A percentile compares a stretch with the other conserved stretches of the same genome.
Evolutionary conservation across 2,113 vertebrate genomes (phyloP).

Genomic region (Megaceryle maxima): DNA sequence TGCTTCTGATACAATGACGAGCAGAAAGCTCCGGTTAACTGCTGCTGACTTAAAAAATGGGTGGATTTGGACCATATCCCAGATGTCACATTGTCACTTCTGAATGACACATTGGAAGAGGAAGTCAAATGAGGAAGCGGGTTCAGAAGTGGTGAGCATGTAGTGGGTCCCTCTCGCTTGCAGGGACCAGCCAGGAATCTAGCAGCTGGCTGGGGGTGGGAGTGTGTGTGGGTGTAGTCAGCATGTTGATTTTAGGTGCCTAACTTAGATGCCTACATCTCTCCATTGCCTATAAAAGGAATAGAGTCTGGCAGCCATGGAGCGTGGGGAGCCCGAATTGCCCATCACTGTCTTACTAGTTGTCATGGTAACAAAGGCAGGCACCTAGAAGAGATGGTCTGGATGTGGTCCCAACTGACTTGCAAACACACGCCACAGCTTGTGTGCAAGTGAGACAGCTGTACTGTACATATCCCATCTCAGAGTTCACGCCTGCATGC

Average conservation of each 20-base stretch:
- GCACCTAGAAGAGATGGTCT: slow-evolving; percentile 33
- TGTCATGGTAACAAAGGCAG: slow-evolving; percentile 21
- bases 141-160: neutral
- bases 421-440: neutral
- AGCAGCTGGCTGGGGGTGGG: slow-evolving; percentile 45
- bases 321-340: slow-evolving; percentile 44
- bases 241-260: slow-evolving; percentile 23
- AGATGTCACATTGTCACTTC: slow-evolving; percentile 39
- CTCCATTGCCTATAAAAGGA: slow-evolving; percentile 54
- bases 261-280: slow-evolving; percentile 28
- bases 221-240: slow-evolving; percentile 7
- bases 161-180: neutral
- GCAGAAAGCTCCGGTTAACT: slow-evolving; percentile 9
- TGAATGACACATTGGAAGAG: slow-evolving; percentile 60
- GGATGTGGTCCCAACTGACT: neutral
- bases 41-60: neutral
- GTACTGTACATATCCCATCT: neutral
- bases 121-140: slow-evolving; percentile 27
- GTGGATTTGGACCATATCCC: slow-evolving; percentile 32
- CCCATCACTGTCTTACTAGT: slow-evolving; percentile 48
- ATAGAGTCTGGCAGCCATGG: slow-evolving; percentile 27
- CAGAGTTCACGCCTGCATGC: neutral
- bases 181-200: neutral
- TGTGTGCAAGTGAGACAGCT: neutral
- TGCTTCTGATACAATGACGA: neutral